Base-by-base conservation (phyloP, 2,113 vertebrate genomes). In the Chaetodon trifascialis region DNA sequence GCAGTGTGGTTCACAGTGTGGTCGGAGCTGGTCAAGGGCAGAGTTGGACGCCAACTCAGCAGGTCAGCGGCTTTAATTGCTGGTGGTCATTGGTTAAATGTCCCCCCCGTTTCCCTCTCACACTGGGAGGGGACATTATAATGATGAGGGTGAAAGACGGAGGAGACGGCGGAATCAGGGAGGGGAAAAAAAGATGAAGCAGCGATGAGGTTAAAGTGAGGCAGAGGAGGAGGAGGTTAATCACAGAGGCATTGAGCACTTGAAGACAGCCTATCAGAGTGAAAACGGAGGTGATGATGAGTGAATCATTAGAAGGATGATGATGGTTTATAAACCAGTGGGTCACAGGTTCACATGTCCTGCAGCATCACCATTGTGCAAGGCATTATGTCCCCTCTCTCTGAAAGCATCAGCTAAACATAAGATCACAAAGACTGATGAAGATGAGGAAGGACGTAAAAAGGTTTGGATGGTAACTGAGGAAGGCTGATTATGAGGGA, bases 61-160 rank as follows among this genome's bases (percentile, higher is more conserved):
- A 82, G 90, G 92, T 88, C 72, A 68, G 81, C 23, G 11, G 71
- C 76, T 77, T 68, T 93, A 92, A 93, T 91, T 83, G 88, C 85
- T 76, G 85, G 70, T 16, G 73, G 91, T 88, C 85, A 89, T 71
- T 76, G 85, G 86, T 89, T 91, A 88, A 90, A 85, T 88, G 82
- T 70, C 66, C 44, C 73, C 80, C 76, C 30, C 4, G 79, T 83
- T 91, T 78, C 71, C 65, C 38, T 78, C 80, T 85, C 78, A 83
- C 3, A 46, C 85, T n/a, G 74, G 84, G 82, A 25, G 7, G 51
- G 63, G 79, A 88, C 72, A 89, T 92, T 85, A 88, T 82, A 87
- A 89, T 90, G 89, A 93, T 86, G 79, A 86, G 89, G 68, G 70
- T 65, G 75, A 84, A 66, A 79, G 55, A 79, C 2, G n/a, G 59